Base-by-base conservation (phyloP, 2,113 vertebrate species). In the Pachycephala philippinensis region DNA sequence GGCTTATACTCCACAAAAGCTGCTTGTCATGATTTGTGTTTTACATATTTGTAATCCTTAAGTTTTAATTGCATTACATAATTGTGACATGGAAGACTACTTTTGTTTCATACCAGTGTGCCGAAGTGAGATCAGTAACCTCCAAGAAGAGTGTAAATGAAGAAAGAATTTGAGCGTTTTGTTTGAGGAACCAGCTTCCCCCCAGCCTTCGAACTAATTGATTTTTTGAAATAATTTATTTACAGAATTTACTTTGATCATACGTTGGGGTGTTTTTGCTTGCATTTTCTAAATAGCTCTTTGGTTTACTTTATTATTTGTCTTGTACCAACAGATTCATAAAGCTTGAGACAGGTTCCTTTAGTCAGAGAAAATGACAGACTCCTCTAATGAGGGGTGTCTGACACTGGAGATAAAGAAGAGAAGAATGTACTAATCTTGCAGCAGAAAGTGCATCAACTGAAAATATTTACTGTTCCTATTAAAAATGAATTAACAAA, bases 401-500 rank as follows among this genome's bases (percentile, higher is more conserved):
- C 92, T 97, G 95, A 97, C 95, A 90, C 49, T 68, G 53, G 44
- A 96, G 94, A 97, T 97, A 97, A 97, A 96, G 61, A 76, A 86
- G 54, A 93, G 85, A 96, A 96, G 77, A 94, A 90, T 76, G 59
- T 69, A 93, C 79, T 79, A 87, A 78, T 96, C 65, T 93, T 92
- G 28, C 39, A 50, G 75, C 59, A 97, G 81, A 96, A 96, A 89
- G 80, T 97, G 23, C 77, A 96, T 96, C 89, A 97, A 91, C 35
- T 87, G 76, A 97, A 98, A 98, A 98, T 98, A 97, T 98, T 98
- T 98, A 98, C 96, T 95, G 84, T 98, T 97, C 95, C 94, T 97
- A 97, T 98, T 98, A 98, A 98, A 98, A 97, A 98, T 97, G 89
- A 98, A 97, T 98, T 98, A 98, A 95, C 86, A 61, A 89, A 97